Conservation (phyloP, 2,888 invertebrate genomes). For the Sarcophaga rosellei region DNA sequence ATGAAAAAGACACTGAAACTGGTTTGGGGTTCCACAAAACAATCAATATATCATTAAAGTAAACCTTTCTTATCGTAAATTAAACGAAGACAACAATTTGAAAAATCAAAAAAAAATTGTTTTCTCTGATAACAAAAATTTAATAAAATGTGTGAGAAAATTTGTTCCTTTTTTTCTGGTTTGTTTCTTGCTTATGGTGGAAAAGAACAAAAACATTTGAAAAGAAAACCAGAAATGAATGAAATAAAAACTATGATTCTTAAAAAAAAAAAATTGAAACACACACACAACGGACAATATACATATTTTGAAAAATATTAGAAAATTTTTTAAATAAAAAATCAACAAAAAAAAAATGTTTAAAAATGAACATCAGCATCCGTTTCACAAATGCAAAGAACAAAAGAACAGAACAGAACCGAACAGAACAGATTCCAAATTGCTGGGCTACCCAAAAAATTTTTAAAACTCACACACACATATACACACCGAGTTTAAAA, state of each 20-base stretch:
- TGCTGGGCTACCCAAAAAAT: slow-evolving; percentile 53
- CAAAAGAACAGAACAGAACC: slow-evolving; percentile 38
- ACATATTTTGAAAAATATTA: slow-evolving; percentile 52
- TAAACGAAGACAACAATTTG: slow-evolving; percentile 35
- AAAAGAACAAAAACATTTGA: slow-evolving; percentile 35
- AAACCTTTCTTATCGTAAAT: slow-evolving; percentile 53
- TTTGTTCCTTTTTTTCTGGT: slow-evolving; percentile 14
- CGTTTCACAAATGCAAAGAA: slow-evolving; percentile 61
- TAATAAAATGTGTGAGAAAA: slow-evolving; percentile 65
- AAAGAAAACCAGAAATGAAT: slow-evolving; percentile 42
- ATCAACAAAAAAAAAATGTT: slow-evolving; percentile 10
- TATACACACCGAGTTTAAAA: not conserved
- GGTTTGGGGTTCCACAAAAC: slow-evolving; percentile 32
- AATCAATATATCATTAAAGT: slow-evolving; percentile 31
- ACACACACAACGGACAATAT: slow-evolving; percentile 4
- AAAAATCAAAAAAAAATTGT: slow-evolving; percentile 18
- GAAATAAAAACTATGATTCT: not conserved
- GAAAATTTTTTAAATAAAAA: slow-evolving; percentile 44
- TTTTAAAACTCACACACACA: not conserved
- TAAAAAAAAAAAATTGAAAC: not conserved
- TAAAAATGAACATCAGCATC: slow-evolving; percentile 50
- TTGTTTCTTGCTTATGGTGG: not conserved
- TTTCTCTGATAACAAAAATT: slow-evolving; percentile 57
- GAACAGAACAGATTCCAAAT: slow-evolving; percentile 21
- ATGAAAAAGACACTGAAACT: slow-evolving; percentile 3